Evolutionary conservation across 2,888 invertebrate species (phyloP).

Genomic region (Pycnomerus fuliginosus): DNA sequence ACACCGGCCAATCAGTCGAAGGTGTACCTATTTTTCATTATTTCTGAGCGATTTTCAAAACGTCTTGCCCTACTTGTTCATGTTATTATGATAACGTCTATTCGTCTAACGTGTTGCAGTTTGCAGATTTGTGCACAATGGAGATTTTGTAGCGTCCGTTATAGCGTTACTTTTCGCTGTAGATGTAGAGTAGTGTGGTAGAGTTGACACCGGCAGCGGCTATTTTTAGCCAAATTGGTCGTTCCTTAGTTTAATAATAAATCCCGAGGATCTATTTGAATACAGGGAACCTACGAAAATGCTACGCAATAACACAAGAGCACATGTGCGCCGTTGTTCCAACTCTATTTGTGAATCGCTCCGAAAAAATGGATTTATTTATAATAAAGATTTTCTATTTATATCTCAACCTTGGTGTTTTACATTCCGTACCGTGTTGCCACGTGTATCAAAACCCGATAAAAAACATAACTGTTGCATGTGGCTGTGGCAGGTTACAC

Average conservation of each 20-base stretch:
- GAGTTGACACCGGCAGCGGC: too few relatives aligned
- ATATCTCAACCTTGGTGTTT: conserved; percentile 51
- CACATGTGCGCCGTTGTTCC: conserved; percentile 31
- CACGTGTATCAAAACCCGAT: conserved; percentile 39
- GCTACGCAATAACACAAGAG: conserved; percentile 27
- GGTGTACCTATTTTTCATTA: too few relatives aligned
- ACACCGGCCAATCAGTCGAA: too few relatives aligned
- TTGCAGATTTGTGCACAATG: too few relatives aligned
- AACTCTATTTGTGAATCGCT: conserved; percentile 44
- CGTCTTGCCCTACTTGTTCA: too few relatives aligned
- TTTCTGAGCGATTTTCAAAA: too few relatives aligned
- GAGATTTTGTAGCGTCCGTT: too few relatives aligned
- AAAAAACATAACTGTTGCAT: conserved; percentile 46
- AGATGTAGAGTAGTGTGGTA: too few relatives aligned
- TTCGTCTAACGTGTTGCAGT: too few relatives aligned
- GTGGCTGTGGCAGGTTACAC: conserved; percentile 33
- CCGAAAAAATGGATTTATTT: conserved; percentile 51
- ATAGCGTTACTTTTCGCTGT: too few relatives aligned
- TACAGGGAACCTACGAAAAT: conserved; percentile 28
- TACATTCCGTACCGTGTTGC: conserved; percentile 49
- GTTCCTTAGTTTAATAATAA: conserved; percentile 33
- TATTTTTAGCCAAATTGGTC: conserved; percentile 18
- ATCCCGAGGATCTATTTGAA: conserved; percentile 32
- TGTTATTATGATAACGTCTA: too few relatives aligned
- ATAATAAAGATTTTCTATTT: conserved; percentile 54